Conservation (phyloP, 2,888 invertebrate species). For the Anticlea derivata region DNA sequence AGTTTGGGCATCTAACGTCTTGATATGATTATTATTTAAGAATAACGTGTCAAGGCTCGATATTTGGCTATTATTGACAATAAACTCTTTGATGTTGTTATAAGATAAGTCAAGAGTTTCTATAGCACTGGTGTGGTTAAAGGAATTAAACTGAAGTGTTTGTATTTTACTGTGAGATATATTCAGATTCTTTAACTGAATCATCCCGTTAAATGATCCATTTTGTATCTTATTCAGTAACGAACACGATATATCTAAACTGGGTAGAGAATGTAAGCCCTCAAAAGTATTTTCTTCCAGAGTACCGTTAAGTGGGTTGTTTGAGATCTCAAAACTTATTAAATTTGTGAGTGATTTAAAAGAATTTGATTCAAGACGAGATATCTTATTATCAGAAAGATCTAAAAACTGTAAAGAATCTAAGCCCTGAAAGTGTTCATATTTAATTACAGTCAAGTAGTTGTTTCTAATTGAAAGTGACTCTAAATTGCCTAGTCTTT, state of each 20-base stretch:
- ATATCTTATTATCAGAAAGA: constrained; percentile 60
- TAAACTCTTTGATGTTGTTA: constrained; percentile 52
- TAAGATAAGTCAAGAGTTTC: constrained; percentile 60
- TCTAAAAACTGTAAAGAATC: constrained; percentile 53
- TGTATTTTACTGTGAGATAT: constrained; percentile 55
- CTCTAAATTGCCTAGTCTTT: constrained; percentile 50
- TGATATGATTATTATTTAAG: constrained; percentile 57
- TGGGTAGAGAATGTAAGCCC: constrained; percentile 55
- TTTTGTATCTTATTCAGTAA: constrained; percentile 52
- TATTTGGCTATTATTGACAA: constrained; percentile 56
- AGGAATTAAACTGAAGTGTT: constrained; percentile 55
- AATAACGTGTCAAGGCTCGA: constrained; percentile 44
- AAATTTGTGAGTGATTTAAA: constrained; percentile 52
- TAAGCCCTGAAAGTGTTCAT: constrained; percentile 48
- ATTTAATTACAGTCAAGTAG: constrained; percentile 47
- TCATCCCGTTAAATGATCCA: constrained; percentile 60
- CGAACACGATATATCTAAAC: constrained; percentile 59
- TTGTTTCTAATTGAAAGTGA: constrained; percentile 53
- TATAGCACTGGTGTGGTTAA: constrained; percentile 51
- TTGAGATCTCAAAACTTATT: constrained; percentile 54
- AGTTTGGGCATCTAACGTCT: constrained; percentile 38
- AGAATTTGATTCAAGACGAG: constrained; percentile 48
- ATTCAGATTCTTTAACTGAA: constrained; percentile 52
- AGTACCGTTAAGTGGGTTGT: constrained; percentile 55
- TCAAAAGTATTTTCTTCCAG: constrained; percentile 55